Evolutionary conservation across 2,797 vertebrate genomes (phyloP), one percentile per base, ranked within the genome.

Genomic region (Anguilla megastoma): DNA sequence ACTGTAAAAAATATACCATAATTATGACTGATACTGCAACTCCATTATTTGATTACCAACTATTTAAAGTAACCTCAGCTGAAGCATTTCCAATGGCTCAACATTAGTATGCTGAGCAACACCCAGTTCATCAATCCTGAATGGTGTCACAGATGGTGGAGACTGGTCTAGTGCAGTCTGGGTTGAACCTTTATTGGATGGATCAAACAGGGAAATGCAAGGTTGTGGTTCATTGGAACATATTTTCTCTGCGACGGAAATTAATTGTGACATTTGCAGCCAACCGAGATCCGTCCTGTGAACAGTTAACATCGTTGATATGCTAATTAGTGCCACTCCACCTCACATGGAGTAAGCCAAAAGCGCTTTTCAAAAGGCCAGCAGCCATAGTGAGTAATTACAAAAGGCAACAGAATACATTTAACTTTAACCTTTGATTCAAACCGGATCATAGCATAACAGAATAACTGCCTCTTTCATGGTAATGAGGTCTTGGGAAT

Each of bases 311-410:
- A 27, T 27, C 24, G 10, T 12, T 71, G 63, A 94, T 93, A 94
- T 95, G 94, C 94, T 95, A 94, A 95, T 95, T 89, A 89, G 86
- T 88, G 88, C 45, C 6, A 84, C 91, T 90, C 89, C 85, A 91
- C 90, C 93, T 94, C 88, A 90, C 89, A 90, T 89, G 93, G 93
- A 93, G 92, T 94, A 93, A 91, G 87, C 86, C 27, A n/a, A 91
- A 91, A 94, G 94, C 94, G 94, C 94, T 94, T 94, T 95, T 93
- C 24, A 91, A 95, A 96, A 95, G 95, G 95, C 94, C 95, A 95
- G 89, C 91, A 89, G 91, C 90, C 93, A 90, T 92, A 92, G 89
- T 91, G 91, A 94, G 93, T 92, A 93, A 95, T 94, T 92, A 94
- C 93, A 93, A 92, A 89, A 93, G 91, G 94, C 94, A 94, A 92